Conservation (phyloP, 1,140 invertebrate species). For the Planococcus citri region DNA sequence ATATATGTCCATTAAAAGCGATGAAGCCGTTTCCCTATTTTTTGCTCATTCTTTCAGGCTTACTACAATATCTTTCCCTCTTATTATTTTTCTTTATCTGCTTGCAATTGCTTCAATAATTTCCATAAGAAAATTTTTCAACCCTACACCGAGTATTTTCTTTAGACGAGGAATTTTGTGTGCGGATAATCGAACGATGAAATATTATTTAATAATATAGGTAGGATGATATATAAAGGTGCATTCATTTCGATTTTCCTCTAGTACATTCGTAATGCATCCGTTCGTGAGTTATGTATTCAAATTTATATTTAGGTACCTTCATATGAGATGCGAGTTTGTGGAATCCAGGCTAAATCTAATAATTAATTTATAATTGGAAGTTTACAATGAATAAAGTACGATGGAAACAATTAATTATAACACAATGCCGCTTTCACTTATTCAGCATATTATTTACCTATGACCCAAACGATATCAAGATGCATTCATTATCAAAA, state of each 20-base stretch:
- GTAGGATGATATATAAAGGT: too few species aligned
- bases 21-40: conserved; percentile 2
- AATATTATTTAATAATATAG: too few species aligned
- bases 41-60: neutral
- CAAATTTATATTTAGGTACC: too few species aligned
- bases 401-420: neutral
- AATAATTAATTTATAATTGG: neutral
- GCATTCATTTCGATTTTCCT: too few species aligned
- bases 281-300: too few species aligned
- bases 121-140: neutral
- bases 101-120: conserved; percentile 7
- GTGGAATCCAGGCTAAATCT: too few species aligned
- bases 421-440: neutral
- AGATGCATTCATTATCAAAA: neutral
- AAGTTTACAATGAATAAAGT: neutral
- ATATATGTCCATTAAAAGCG: conserved; percentile 3
- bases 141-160: neutral
- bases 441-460: conserved; percentile 1
- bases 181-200: neutral
- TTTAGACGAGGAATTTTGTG: neutral
- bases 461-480: neutral
- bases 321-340: too few species aligned
- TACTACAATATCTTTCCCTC: neutral
- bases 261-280: too few species aligned
- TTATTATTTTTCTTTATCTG: conserved; percentile 4